A percentile compares a stretch with the other conserved stretches of the same genome.
phyloP scores from a whole-genome alignment of 1,140 invertebrate species.

The Sinella curviseta region DNA sequence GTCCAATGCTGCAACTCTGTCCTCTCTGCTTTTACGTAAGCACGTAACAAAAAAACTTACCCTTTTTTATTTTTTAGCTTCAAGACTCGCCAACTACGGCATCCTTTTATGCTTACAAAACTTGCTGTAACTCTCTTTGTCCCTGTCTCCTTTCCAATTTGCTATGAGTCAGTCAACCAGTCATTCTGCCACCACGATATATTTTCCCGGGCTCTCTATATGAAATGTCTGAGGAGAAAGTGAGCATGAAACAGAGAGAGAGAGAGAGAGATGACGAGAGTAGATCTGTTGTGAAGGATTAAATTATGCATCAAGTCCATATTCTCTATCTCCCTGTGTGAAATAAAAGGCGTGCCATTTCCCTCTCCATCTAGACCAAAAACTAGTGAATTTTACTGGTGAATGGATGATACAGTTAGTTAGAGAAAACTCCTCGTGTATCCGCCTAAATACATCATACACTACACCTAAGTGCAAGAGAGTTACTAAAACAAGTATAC shows the following conservation, averaged over 20 bases:
- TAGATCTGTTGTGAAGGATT: neutral
- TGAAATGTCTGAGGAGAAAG: too few species aligned
- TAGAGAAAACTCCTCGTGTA: too few species aligned
- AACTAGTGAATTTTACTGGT: too few species aligned
- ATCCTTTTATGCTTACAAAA: too few species aligned
- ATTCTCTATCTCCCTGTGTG: too few species aligned
- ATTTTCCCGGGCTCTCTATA: neutral
- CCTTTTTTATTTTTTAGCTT: neutral
- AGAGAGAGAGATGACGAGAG: neutral
- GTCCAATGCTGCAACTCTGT: too few species aligned
- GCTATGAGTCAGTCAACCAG: constrained; percentile 5
- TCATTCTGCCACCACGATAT: neutral
- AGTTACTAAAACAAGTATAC: neutral
- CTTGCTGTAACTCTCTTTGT: neutral
- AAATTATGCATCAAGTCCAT: constrained; percentile 14
- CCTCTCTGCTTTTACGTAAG: too few species aligned
- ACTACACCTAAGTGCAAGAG: neutral
- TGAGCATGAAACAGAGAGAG: neutral
- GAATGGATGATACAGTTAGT: too few species aligned
- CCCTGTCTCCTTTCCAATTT: neutral
- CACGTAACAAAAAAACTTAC: neutral
- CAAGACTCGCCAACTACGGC: too few species aligned
- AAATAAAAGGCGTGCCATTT: too few species aligned
- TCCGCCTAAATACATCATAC: too few species aligned
- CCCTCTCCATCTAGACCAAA: too few species aligned